phyloP scores from a whole-genome alignment of 2,888 invertebrate genomes.

The Hofmannophila pseudospretella region DNA sequence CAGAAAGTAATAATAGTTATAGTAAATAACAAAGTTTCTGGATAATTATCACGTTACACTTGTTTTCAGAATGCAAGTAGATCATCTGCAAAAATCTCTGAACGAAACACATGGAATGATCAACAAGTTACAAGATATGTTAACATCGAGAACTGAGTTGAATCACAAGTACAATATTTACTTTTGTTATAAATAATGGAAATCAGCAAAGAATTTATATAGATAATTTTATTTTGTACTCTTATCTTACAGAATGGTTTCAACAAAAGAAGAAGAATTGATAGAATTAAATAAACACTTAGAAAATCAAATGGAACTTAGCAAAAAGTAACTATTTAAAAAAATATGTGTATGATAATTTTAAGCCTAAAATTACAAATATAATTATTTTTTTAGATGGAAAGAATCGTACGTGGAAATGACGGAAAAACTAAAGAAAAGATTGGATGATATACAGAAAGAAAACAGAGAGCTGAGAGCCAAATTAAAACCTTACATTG shows the following conservation, averaged over 20 bases:
- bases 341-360: background rate
- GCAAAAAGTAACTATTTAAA: slow-evolving; percentile 60
- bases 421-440: slow-evolving; percentile 78
- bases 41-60: background rate
- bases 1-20: background rate
- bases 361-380: background rate
- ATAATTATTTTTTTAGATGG: slow-evolving; percentile 69
- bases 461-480: slow-evolving; percentile 74
- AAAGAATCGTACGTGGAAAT: slow-evolving; percentile 80
- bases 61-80: slow-evolving; percentile 60
- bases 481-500: slow-evolving; percentile 37
- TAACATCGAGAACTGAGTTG: slow-evolving; percentile 49
- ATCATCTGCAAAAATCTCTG: slow-evolving; percentile 59
- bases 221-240: no score
- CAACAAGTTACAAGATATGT: slow-evolving; percentile 56
- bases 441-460: slow-evolving; percentile 71
- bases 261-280: slow-evolving; percentile 71
- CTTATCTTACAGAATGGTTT: slow-evolving; percentile 61
- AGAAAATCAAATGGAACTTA: slow-evolving; percentile 78
- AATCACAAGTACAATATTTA: slow-evolving; percentile 50
- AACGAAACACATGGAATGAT: slow-evolving; percentile 69
- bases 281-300: slow-evolving; percentile 75
- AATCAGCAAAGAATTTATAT: no score
- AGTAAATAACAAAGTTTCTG: no score
- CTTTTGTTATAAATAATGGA: no score